A percentile compares a stretch with the other conserved stretches of the same genome.
These are phyloP conservation scores for Tenodera sinensis DNA, from an alignment of 2,888 invertebrate species.

Conservation along the genomic window DNA sequence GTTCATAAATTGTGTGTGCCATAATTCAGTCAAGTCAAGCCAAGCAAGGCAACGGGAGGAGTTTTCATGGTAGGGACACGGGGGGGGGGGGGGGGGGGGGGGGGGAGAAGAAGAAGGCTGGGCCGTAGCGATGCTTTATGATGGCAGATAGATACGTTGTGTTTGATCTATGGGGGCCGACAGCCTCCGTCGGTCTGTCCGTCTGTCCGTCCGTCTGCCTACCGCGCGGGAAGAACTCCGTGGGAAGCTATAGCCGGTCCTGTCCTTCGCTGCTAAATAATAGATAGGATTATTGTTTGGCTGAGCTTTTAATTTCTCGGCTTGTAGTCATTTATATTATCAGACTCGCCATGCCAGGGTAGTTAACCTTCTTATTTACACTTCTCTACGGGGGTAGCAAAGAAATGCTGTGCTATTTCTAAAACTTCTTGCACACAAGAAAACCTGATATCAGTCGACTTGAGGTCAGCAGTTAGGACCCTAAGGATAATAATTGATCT, in stretches of 20 bases:
- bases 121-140: constrained; percentile 30
- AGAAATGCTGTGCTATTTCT: too few relatives aligned
- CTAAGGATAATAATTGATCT: too few relatives aligned
- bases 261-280: neutral
- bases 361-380: neutral
- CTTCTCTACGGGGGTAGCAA: neutral
- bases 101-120: constrained; percentile 10
- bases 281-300: neutral
- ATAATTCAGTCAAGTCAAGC: constrained; percentile 46
- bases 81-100: constrained; percentile 13
- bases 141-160: constrained; percentile 33
- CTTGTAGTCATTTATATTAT: neutral
- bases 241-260: neutral
- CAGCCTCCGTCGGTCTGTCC: constrained; percentile 31
- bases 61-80: constrained; percentile 28
- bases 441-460: too few relatives aligned
- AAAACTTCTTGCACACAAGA: too few relatives aligned
- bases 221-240: constrained; percentile 27
- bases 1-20: constrained; percentile 49
- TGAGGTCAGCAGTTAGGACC: too few relatives aligned
- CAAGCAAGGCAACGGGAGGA: constrained; percentile 32
- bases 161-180: constrained; percentile 33
- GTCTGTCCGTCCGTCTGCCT: constrained; percentile 20
- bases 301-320: neutral
- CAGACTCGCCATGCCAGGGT: neutral